Evolutionary conservation across 2,797 vertebrate species (phyloP), one percentile per base, ranked within the genome.

Genomic region (Gambelia wislizenii): DNA sequence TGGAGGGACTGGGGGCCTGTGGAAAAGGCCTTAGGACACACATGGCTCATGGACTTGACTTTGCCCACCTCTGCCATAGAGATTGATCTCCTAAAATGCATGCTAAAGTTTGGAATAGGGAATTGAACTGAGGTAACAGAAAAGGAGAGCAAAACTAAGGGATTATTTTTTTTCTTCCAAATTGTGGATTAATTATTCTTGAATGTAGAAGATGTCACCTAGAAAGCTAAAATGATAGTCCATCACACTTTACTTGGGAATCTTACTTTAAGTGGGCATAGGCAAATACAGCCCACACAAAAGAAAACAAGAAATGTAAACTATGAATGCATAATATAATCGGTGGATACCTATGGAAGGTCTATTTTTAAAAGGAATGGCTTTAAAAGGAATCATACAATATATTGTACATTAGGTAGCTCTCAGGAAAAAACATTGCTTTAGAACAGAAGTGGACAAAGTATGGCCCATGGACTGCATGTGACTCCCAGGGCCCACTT

Each of bases 331-430:
- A 83, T 47, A 14, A 0, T 3, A n/a, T 27, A 1, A 0, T 10
- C 64, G 0, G 0, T 72, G 0, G 6, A 3, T 49, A 9, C 1
- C 36, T 69, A 14, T 4, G 76, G 47, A 85, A 75, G n/a, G 2
- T 2, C 20, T 14, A 13, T 4, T 77, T 54, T 72, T 44, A 6
- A 76, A 61, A 4, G 33, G 14, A 47, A 49, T 33, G 4, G 52
- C 67, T 84, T 76, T 44, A n/a, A n/a, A n/a, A n/a, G n/a, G n/a
- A n/a, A n/a, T n/a, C n/a, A n/a, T n/a, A 67, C 5, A 10, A 30
- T 27, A 12, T 39, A 25, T 22, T 56, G 36, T 18, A 14, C 39
- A 81, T 16, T 61, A 14, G 64, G 27, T 83, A 67, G 59, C 14
- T 67, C 39, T 44, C n/a, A 2, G 30, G 25, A 44, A 44, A 25